A percentile compares a stretch with the other conserved stretches of the same genome.
Evolutionary conservation across 2,888 invertebrate species (phyloP).

Genomic region (Poecilus cupreus): DNA sequence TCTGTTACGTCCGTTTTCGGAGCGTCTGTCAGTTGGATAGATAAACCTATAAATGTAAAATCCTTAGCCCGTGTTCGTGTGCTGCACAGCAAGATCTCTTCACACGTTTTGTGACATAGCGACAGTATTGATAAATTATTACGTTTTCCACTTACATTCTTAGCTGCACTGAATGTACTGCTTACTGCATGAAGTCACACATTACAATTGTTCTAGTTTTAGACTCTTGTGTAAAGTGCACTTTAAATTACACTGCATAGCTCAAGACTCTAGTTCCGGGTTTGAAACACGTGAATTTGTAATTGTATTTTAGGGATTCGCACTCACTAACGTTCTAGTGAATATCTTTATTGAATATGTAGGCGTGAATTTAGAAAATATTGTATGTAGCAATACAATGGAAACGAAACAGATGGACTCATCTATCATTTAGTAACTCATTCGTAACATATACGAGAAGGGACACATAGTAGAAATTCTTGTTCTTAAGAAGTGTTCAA

Average conservation of each 20-base stretch:
- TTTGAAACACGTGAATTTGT: neutral
- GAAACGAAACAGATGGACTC: too few species aligned
- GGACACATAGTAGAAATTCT: too few species aligned
- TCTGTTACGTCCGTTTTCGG: too few species aligned
- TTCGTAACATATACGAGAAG: too few species aligned
- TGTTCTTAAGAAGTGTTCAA: too few species aligned
- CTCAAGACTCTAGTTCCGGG: neutral
- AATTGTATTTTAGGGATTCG: neutral
- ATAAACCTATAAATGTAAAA: neutral
- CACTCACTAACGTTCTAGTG: neutral
- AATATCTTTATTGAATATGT: neutral
- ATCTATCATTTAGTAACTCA: too few species aligned
- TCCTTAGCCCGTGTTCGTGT: too few species aligned
- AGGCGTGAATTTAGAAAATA: too few species aligned
- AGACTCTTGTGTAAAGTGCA: neutral
- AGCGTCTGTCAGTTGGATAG: neutral
- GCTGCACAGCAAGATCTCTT: too few species aligned
- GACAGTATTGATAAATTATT: conserved; percentile 10
- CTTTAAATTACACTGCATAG: conserved; percentile 6
- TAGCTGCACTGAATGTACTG: neutral
- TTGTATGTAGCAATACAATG: too few species aligned
- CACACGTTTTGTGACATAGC: neutral
- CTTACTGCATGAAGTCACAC: neutral
- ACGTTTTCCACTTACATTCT: neutral
- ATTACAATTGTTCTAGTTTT: conserved; percentile 3